Evolutionary conservation across 2,797 vertebrate genomes (phyloP).

Genomic region (Euthynnus affinis): DNA sequence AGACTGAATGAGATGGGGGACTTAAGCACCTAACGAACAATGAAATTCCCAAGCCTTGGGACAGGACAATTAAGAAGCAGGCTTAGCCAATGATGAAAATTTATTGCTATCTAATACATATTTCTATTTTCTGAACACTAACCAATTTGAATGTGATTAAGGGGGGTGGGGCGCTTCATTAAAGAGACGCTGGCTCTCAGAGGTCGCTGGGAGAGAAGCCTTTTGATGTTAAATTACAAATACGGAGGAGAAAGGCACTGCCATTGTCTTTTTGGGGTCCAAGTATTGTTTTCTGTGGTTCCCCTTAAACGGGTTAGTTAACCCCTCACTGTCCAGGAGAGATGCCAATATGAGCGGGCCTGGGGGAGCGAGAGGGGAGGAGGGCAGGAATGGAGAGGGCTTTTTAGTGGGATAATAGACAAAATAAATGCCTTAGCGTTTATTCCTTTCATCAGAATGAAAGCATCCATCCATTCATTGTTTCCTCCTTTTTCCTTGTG

Average conservation of each 20-base stretch:
- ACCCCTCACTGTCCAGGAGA: conserved; percentile 81
- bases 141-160: conserved; percentile 99
- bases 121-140: conserved; percentile 99
- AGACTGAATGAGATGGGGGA: conserved; percentile 99
- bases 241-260: conserved; percentile 84
- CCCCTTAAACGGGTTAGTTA: conserved; percentile 88
- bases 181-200: conserved; percentile 87
- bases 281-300: conserved; percentile 87
- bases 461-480: conserved; percentile 81
- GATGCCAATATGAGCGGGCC: conserved; percentile 80
- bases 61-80: conserved; percentile 99
- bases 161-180: conserved; percentile 91
- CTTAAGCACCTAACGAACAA: conserved; percentile 99
- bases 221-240: conserved; percentile 94
- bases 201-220: conserved; percentile 88
- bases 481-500: conserved; percentile 72
- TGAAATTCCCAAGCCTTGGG: conserved; percentile 99
- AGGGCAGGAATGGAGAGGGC: conserved; percentile 75
- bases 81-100: conserved; percentile 99
- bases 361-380: conserved; percentile 55
- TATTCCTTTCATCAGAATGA: conserved; percentile 85
- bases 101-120: conserved; percentile 99
- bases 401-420: conserved; percentile 83
- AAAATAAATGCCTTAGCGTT: conserved; percentile 82
- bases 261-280: conserved; percentile 88